A percentile compares a stretch with the other conserved stretches of the same genome.
Evolutionary conservation across 1,140 invertebrate genomes (phyloP).

Genomic region (Rhizoglyphus robini): DNA sequence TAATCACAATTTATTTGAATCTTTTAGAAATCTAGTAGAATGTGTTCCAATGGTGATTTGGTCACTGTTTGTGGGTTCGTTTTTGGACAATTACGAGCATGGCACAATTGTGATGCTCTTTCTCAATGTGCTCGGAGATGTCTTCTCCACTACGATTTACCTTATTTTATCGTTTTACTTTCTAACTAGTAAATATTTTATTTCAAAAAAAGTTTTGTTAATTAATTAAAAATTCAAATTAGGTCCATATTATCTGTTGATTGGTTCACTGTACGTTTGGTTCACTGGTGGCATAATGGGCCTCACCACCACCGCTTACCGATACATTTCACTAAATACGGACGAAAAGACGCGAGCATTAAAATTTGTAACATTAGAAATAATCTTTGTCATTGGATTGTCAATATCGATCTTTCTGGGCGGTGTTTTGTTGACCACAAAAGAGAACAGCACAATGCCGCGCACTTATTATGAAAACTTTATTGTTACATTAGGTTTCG

Average conservation of each 20-base stretch:
- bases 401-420: neutral
- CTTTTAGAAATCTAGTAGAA: neutral
- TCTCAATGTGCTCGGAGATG: neutral
- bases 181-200: no score
- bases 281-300: neutral
- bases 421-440: neutral
- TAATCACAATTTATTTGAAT: no score
- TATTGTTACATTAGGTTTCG: neutral
- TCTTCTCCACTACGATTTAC: neutral
- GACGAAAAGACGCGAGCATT: neutral
- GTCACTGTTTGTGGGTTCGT: slow-evolving; percentile 11
- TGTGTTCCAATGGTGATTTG: neutral
- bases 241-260: neutral
- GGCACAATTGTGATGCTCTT: neutral
- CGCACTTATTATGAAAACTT: neutral
- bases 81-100: neutral
- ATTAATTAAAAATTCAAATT: no score
- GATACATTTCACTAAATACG: neutral
- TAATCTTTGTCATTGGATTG: neutral
- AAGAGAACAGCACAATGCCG: neutral
- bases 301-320: neutral
- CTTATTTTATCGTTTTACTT: no score
- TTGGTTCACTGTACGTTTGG: neutral
- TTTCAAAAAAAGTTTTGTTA: no score
- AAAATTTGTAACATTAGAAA: slow-evolving; percentile 5